phyloP scores from a whole-genome alignment of 2,113 vertebrate species.

The Callocephalon fimbriatum region DNA sequence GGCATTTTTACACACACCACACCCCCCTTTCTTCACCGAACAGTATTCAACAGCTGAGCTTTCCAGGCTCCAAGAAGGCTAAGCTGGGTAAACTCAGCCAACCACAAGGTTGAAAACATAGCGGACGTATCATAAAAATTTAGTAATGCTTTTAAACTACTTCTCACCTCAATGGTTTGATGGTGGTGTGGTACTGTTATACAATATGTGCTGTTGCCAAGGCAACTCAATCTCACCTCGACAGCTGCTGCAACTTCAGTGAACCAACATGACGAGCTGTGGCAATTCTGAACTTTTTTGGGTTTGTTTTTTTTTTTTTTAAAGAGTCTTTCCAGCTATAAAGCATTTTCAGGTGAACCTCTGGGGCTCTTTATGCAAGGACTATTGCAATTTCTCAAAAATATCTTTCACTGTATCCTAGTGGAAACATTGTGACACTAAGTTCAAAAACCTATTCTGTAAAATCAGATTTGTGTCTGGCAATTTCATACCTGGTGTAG shows the following conservation, averaged over 20 bases:
- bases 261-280: background rate
- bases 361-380: background rate
- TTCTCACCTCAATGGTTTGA: constrained; percentile 61
- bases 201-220: constrained; percentile 55
- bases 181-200: constrained; percentile 37
- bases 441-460: background rate
- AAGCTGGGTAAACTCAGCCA: constrained; percentile 37
- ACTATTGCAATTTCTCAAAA: background rate
- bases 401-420: background rate
- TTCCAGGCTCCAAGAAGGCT: constrained; percentile 14
- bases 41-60: background rate
- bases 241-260: constrained; percentile 47
- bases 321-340: constrained; percentile 21
- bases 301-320: background rate
- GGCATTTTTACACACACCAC: background rate
- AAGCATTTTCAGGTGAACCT: constrained; percentile 32
- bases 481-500: constrained; percentile 17
- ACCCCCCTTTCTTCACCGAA: background rate
- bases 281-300: background rate
- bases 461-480: constrained; percentile 1
- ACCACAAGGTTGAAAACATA: constrained; percentile 50
- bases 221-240: constrained; percentile 54
- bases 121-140: constrained; percentile 62
- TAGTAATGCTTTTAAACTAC: constrained; percentile 60
- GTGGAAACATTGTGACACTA: background rate